Evolutionary conservation across 2,113 vertebrate genomes (phyloP).

Genomic region (Eira barbara): DNA sequence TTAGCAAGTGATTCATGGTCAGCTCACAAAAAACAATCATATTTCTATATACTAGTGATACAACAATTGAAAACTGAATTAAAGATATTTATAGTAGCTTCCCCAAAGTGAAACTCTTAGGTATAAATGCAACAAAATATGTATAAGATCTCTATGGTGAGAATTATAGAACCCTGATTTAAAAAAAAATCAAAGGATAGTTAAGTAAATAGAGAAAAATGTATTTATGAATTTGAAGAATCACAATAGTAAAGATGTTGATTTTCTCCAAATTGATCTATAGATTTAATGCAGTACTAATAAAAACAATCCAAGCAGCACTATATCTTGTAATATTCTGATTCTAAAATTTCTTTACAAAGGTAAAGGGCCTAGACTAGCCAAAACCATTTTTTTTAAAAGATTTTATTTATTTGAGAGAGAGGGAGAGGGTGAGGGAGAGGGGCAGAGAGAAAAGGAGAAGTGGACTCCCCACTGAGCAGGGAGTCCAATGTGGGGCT

Average conservation of each 20-base stretch:
- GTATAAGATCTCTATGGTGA: neutral
- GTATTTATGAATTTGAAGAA: conserved; percentile 11
- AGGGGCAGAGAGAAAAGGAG: neutral
- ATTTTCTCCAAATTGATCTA: neutral
- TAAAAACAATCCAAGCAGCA: neutral
- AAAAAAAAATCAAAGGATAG: neutral
- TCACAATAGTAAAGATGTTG: neutral
- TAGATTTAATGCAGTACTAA: neutral
- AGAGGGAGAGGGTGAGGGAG: neutral
- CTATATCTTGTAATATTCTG: neutral
- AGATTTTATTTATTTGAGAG: neutral
- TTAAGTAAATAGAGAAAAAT: neutral
- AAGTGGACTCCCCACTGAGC: neutral
- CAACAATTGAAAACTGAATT: conserved; percentile 8
- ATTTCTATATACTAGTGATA: neutral
- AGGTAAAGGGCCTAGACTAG: neutral
- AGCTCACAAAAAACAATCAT: neutral
- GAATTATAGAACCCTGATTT: neutral
- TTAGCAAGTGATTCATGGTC: neutral
- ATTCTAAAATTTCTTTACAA: neutral
- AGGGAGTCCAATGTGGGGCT: neutral
- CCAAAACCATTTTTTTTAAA: neutral
- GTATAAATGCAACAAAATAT: neutral
- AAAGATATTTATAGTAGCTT: neutral
- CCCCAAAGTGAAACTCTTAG: neutral